Percentiles rank a stretch among this genome's conserved stretches.
These are phyloP conservation scores for Eupithecia subumbrata DNA, from an alignment of 2,888 invertebrate species.

Conservation along the genomic window DNA sequence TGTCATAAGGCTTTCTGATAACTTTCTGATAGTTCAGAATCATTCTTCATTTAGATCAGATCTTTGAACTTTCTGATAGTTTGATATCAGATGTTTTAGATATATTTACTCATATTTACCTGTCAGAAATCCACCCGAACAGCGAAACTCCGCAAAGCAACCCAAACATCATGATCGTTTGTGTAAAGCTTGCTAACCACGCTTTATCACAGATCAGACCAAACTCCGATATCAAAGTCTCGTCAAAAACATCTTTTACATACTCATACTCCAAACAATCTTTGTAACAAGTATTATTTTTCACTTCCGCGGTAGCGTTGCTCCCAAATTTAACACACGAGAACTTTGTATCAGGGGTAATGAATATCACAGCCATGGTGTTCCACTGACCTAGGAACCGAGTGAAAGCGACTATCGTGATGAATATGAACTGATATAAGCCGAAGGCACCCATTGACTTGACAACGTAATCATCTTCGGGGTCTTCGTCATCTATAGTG, in stretches of 20 bases:
- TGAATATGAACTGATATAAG: constrained; percentile 55
- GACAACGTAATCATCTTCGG: constrained; percentile 61
- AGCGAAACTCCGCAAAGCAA: constrained; percentile 55
- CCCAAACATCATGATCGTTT: constrained; percentile 63
- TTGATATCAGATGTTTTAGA: no score
- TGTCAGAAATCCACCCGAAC: constrained; percentile 69
- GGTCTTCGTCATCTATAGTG: constrained; percentile 21
- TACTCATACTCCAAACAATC: constrained; percentile 58
- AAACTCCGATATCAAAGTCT: constrained; percentile 58
- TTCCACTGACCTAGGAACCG: constrained; percentile 59
- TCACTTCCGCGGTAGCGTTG: constrained; percentile 43
- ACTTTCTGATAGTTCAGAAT: no score
- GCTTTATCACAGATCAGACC: constrained; percentile 58
- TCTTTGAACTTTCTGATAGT: no score
- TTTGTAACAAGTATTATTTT: constrained; percentile 60
- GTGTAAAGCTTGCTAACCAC: constrained; percentile 64
- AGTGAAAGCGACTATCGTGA: constrained; percentile 43
- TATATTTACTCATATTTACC: no score
- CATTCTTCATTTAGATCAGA: no score
- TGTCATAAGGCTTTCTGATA: no score
- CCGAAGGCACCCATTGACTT: constrained; percentile 64
- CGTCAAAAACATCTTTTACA: constrained; percentile 50
- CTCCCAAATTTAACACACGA: constrained; percentile 52
- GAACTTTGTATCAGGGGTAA: constrained; percentile 60
- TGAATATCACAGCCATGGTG: constrained; percentile 55